These are phyloP conservation scores for Siniperca scherzeri DNA, from an alignment of 2,797 vertebrate species.

Conservation along the genomic window DNA sequence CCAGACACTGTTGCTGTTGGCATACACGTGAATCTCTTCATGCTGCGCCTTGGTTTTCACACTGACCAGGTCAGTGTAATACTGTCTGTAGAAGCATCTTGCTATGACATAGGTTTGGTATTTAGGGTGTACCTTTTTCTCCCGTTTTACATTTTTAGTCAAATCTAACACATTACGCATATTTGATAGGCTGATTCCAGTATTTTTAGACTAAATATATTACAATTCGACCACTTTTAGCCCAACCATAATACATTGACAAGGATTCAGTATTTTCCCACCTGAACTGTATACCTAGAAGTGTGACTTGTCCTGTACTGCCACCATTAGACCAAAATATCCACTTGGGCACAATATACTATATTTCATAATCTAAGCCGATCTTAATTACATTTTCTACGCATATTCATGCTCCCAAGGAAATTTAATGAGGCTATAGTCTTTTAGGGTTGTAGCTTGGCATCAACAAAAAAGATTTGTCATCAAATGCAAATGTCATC, in stretches of 20 bases:
- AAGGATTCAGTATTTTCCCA: no score
- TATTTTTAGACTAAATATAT: neutral
- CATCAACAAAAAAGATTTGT: neutral
- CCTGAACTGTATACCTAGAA: no score
- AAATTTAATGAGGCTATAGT: neutral
- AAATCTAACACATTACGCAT: neutral
- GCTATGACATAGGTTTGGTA: neutral
- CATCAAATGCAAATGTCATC: neutral
- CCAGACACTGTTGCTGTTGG: neutral
- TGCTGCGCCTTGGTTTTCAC: fast-evolving
- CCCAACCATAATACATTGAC: no score
- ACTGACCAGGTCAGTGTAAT: neutral
- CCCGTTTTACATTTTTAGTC: no score
- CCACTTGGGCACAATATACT: neutral
- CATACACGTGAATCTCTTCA: fast-evolving
- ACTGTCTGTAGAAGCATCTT: neutral
- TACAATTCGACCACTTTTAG: no score
- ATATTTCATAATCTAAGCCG: neutral
- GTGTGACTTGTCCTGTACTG: no score
- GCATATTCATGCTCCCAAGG: neutral
- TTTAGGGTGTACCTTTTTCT: neutral
- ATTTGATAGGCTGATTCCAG: neutral
- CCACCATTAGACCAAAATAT: neutral
- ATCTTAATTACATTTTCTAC: neutral
- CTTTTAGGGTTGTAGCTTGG: neutral